Conservation (phyloP, 2,888 invertebrate species). For the Drosophila suboccidentalis region DNA sequence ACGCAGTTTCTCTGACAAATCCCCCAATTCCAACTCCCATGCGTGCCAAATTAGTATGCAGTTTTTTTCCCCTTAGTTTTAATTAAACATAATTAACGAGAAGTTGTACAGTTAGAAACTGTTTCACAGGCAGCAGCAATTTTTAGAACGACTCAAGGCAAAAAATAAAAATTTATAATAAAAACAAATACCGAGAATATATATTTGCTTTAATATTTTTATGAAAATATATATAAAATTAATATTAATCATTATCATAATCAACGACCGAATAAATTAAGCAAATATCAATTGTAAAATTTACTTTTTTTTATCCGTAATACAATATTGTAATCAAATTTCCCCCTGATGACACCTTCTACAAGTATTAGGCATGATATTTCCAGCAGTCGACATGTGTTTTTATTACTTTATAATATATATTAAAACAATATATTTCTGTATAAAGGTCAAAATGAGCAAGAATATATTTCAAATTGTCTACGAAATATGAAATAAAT, state of each 20-base stretch:
- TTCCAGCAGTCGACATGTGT: constrained; percentile 27
- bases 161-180: constrained; percentile 11
- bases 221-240: constrained; percentile 45
- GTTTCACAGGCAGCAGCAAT: constrained; percentile 36
- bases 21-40: constrained; percentile 43
- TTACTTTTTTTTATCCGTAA: constrained; percentile 3
- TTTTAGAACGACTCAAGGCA: constrained; percentile 9
- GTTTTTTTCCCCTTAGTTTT: constrained; percentile 12
- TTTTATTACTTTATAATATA: constrained; percentile 28
- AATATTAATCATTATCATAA: constrained; percentile 13
- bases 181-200: constrained; percentile 25
- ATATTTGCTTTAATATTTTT: constrained; percentile 67
- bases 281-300: constrained; percentile 32
- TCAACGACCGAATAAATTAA: constrained; percentile 12
- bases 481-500: constrained; percentile 29
- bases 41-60: constrained; percentile 74
- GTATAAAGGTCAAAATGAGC: constrained; percentile 66
- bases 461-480: constrained; percentile 65
- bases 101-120: constrained; percentile 74
- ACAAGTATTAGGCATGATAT: constrained; percentile 37
- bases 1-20: constrained; percentile 21
- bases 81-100: constrained; percentile 22
- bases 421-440: constrained; percentile 35
- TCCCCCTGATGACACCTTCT: neutral
- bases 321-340: constrained; percentile 24